These are phyloP conservation scores for Euthynnus affinis DNA, from an alignment of 2,797 vertebrate genomes.

Conservation along the genomic window DNA sequence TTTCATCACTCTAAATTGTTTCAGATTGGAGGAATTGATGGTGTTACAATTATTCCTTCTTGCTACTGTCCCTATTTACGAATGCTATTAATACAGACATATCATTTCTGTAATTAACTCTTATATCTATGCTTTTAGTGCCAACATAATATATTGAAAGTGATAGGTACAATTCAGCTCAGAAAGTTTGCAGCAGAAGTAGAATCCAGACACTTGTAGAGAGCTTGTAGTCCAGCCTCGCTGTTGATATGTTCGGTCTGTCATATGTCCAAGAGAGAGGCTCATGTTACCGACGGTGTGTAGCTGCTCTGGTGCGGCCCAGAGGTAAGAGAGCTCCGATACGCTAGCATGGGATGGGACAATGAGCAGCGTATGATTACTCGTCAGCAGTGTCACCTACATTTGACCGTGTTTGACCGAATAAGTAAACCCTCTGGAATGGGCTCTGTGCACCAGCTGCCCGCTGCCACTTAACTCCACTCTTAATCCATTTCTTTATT, in stretches of 20 bases:
- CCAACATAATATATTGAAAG: background rate
- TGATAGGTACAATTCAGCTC: background rate
- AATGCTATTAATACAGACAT: background rate
- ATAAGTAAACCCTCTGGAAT: slow-evolving; percentile 56
- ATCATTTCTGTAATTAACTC: background rate
- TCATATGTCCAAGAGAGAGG: slow-evolving; percentile 70
- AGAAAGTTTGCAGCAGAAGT: slow-evolving; percentile 1
- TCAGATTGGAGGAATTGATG: no score
- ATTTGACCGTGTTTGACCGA: slow-evolving; percentile 78
- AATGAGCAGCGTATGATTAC: slow-evolving; percentile 84
- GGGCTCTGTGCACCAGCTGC: slow-evolving; percentile 66
- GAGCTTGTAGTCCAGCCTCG: slow-evolving; percentile 53
- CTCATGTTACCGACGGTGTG: slow-evolving; percentile 77
- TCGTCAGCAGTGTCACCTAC: slow-evolving; percentile 79
- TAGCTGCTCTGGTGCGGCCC: slow-evolving; percentile 61
- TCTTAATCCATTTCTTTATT: slow-evolving; percentile 10
- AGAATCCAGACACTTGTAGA: slow-evolving; percentile 30
- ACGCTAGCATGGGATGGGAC: slow-evolving; percentile 71
- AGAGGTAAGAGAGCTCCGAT: slow-evolving; percentile 78
- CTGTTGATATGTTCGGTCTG: slow-evolving; percentile 65
- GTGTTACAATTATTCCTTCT: no score
- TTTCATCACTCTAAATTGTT: background rate
- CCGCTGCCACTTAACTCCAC: slow-evolving; percentile 43
- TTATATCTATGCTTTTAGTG: background rate
- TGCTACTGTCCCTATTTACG: background rate